Evolutionary conservation across 2,888 invertebrate species (phyloP).

Genomic region (Cryptus armator): DNA sequence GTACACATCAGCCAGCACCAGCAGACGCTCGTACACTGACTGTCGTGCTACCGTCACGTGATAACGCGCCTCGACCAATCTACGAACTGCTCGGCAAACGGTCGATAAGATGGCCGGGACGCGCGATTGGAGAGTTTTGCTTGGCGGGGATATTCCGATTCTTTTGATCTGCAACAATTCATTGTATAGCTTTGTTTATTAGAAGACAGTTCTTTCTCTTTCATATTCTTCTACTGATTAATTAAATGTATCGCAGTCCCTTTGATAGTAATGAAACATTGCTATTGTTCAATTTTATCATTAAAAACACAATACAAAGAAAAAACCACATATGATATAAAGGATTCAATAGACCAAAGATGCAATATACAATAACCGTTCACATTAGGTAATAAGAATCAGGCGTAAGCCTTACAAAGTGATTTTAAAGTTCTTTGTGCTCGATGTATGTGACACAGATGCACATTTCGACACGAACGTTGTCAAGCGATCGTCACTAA

Average conservation of each 20-base stretch:
- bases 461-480: neutral
- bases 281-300: neutral
- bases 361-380: neutral
- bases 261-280: too few relatives aligned
- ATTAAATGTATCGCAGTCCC: neutral
- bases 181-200: neutral
- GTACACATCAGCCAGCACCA: conserved; percentile 50
- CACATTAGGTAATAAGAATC: neutral
- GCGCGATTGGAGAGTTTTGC: conserved; percentile 17
- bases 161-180: conserved; percentile 16
- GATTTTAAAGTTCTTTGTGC: neutral
- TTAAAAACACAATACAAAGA: neutral
- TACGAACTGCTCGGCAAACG: conserved; percentile 47
- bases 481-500: conserved; percentile 11
- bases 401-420: neutral
- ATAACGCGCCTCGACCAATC: conserved; percentile 67
- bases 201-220: neutral
- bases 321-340: neutral
- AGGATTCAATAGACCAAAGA: neutral
- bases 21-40: conserved; percentile 73
- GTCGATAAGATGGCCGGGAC: conserved; percentile 46
- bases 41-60: conserved; percentile 72
- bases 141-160: conserved; percentile 23
- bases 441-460: neutral
- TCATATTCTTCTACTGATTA: neutral